Evolutionary conservation across 2,113 vertebrate species (phyloP).

Genomic region (Panthera tigris): DNA sequence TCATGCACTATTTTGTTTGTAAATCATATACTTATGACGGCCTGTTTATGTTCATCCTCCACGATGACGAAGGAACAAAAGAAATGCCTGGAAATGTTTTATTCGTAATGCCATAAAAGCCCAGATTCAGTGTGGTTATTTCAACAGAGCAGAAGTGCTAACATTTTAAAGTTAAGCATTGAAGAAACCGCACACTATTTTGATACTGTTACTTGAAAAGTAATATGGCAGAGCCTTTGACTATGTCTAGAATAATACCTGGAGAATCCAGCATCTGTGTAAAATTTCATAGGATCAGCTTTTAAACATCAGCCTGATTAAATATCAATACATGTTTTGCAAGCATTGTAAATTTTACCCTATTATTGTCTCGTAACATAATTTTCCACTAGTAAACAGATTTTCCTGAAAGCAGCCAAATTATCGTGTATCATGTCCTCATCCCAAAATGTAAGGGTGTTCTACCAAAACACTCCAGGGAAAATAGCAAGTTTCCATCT

Average conservation of each 20-base stretch:
- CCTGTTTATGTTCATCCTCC: neutral
- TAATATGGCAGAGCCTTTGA: constrained; percentile 59
- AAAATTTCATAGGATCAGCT: constrained; percentile 72
- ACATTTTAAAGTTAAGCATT: constrained; percentile 48
- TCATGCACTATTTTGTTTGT: neutral
- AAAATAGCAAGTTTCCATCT: constrained; percentile 46
- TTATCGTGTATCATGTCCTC: constrained; percentile 49
- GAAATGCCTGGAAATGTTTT: neutral
- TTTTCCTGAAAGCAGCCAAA: constrained; percentile 72
- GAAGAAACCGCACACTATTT: constrained; percentile 51
- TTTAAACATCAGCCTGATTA: constrained; percentile 76
- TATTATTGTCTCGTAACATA: constrained; percentile 64
- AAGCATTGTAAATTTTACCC: constrained; percentile 69
- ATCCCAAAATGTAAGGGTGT: neutral
- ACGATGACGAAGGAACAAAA: neutral
- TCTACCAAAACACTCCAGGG: neutral
- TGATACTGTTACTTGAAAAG: constrained; percentile 48
- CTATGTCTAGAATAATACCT: constrained; percentile 32
- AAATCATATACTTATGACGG: neutral
- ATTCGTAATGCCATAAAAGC: neutral
- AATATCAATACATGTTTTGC: constrained; percentile 80
- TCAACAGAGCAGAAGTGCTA: constrained; percentile 44
- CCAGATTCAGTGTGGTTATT: constrained; percentile 62
- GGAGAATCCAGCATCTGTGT: constrained; percentile 69
- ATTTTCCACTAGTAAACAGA: constrained; percentile 67